phyloP scores from a whole-genome alignment of 2,113 vertebrate species.

The Vombatus ursinus region DNA sequence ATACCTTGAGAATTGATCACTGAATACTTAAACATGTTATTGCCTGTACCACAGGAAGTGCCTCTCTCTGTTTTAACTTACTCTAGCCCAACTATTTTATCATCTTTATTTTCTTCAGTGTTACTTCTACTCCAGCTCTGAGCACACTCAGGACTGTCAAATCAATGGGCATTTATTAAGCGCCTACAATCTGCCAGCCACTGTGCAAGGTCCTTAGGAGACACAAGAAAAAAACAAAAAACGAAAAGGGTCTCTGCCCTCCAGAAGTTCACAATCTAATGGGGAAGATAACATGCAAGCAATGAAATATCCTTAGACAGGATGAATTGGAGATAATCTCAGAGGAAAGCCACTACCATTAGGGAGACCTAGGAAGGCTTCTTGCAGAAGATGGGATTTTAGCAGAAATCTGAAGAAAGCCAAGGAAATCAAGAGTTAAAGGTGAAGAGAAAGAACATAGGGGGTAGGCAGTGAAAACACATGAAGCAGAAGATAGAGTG shows the following conservation, averaged over 20 bases:
- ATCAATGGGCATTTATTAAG: background rate
- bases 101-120: background rate
- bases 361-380: background rate
- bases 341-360: background rate
- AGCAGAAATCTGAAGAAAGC: background rate
- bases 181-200: background rate
- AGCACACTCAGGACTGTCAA: background rate
- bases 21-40: background rate
- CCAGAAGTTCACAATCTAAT: background rate
- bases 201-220: background rate
- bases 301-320: background rate
- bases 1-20: background rate
- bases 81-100: background rate
- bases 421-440: background rate
- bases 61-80: background rate
- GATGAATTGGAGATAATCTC: background rate
- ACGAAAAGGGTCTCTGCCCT: background rate
- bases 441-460: background rate
- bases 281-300: no score
- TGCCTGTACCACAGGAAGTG: background rate
- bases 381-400: background rate
- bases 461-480: background rate
- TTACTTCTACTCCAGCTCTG: background rate
- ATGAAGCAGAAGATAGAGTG: background rate
- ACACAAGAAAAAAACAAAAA: background rate